A percentile compares a stretch with the other conserved stretches of the same genome.
phyloP scores from a whole-genome alignment of 1,140 invertebrate genomes.

The Macrostomum lignano region DNA sequence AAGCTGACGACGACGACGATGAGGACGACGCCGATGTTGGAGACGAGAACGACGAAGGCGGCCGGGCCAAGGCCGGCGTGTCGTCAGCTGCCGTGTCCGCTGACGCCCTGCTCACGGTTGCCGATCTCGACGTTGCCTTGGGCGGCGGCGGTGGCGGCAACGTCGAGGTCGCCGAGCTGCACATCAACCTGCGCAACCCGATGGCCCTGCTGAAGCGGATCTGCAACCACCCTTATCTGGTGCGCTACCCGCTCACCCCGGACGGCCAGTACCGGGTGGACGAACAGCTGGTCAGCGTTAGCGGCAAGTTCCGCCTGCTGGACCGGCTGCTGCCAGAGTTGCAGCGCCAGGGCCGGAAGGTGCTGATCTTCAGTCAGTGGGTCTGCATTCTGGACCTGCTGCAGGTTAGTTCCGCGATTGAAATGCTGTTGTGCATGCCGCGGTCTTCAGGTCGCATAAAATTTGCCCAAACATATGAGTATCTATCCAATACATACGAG shows the following conservation, averaged over 20 bases:
- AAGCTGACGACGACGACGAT: neutral
- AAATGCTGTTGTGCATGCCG: no score
- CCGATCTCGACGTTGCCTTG: no score
- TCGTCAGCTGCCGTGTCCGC: neutral
- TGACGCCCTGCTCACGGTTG: neutral
- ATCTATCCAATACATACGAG: no score
- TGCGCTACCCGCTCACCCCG: conserved; percentile 34
- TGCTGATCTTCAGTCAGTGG: conserved; percentile 32
- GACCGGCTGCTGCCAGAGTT: conserved; percentile 46
- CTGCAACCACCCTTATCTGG: conserved; percentile 96
- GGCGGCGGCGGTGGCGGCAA: no score
- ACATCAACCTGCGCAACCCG: conserved; percentile 14
- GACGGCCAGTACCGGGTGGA: conserved; percentile 33
- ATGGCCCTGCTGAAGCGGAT: conserved; percentile 40
- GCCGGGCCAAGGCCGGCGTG: conserved; percentile 1
- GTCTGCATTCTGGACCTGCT: conserved; percentile 29
- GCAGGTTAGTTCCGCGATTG: no score
- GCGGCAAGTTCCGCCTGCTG: conserved; percentile 53
- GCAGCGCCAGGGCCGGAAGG: conserved; percentile 34
- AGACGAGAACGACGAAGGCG: no score
- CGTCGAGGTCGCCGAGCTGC: conserved; percentile 8
- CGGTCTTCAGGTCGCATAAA: no score
- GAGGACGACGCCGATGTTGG: no score
- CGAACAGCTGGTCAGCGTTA: conserved; percentile 39
- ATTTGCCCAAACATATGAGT: no score